A percentile compares a stretch with the other conserved stretches of the same genome.
phyloP scores from a whole-genome alignment of 2,888 invertebrate genomes.

The Empis livida region DNA sequence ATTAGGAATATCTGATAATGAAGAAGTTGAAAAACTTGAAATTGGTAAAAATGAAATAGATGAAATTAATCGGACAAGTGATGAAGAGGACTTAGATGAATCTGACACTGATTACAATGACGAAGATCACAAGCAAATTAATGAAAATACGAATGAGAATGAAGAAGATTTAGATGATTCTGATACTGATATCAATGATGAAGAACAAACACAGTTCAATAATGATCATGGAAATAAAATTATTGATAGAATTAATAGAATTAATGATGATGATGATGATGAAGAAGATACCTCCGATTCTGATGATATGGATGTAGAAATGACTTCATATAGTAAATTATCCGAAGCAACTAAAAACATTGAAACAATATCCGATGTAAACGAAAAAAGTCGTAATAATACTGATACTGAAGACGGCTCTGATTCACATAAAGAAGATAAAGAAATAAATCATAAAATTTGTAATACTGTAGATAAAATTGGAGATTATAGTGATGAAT shows the following conservation, averaged over 20 bases:
- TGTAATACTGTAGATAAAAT: not conserved
- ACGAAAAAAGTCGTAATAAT: not conserved
- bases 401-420: not conserved
- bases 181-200: too few relatives aligned
- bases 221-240: too few relatives aligned
- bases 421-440: not conserved
- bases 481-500: not conserved
- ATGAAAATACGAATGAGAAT: not conserved
- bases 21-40: not conserved
- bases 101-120: too few relatives aligned
- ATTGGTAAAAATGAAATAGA: not conserved
- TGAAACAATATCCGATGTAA: not conserved
- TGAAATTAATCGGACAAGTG: not conserved
- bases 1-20: not conserved
- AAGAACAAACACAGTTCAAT: too few relatives aligned
- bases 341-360: not conserved
- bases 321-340: too few relatives aligned
- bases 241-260: too few relatives aligned
- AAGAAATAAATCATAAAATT: not conserved
- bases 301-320: too few relatives aligned
- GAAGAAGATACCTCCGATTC: too few relatives aligned
- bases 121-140: not conserved
- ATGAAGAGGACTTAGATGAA: too few relatives aligned
- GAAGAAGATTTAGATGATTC: too few relatives aligned
- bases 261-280: too few relatives aligned